A percentile compares a stretch with the other conserved stretches of the same genome.
These are phyloP conservation scores for Agriopis leucophaearia DNA, from an alignment of 2,888 invertebrate genomes.

Conservation along the genomic window DNA sequence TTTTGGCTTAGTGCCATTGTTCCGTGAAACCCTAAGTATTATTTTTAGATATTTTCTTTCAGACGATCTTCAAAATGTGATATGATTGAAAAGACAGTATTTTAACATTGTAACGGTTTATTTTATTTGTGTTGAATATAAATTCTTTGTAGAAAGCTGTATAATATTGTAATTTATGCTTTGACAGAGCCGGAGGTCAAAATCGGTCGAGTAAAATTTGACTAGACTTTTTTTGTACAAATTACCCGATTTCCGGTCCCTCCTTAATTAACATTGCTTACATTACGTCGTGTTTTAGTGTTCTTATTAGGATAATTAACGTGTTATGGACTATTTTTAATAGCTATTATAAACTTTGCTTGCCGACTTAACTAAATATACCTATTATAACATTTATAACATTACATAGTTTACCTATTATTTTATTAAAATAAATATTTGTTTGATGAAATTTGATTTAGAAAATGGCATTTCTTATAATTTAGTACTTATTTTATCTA, in stretches of 20 bases:
- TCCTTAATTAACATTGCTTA: background rate
- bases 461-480: background rate
- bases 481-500: background rate
- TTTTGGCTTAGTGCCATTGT: background rate
- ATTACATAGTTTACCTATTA: background rate
- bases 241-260: too few relatives aligned
- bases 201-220: too few relatives aligned
- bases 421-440: slow-evolving; percentile 1
- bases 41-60: background rate
- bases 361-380: slow-evolving; percentile 16
- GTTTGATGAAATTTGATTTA: slow-evolving; percentile 3
- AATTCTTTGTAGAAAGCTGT: background rate
- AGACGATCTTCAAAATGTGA: slow-evolving; percentile 34
- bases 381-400: background rate
- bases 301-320: background rate
- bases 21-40: slow-evolving; percentile 1
- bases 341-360: background rate
- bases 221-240: too few relatives aligned
- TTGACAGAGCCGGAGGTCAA: too few relatives aligned
- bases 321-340: background rate
- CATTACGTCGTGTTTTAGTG: background rate
- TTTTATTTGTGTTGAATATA: slow-evolving; percentile 1
- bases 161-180: slow-evolving; percentile 4
- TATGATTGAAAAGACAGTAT: slow-evolving; percentile 42
- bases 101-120: slow-evolving; percentile 15